Base-by-base conservation (phyloP, 2,888 invertebrate species). In the Diloba caeruleocephala region DNA sequence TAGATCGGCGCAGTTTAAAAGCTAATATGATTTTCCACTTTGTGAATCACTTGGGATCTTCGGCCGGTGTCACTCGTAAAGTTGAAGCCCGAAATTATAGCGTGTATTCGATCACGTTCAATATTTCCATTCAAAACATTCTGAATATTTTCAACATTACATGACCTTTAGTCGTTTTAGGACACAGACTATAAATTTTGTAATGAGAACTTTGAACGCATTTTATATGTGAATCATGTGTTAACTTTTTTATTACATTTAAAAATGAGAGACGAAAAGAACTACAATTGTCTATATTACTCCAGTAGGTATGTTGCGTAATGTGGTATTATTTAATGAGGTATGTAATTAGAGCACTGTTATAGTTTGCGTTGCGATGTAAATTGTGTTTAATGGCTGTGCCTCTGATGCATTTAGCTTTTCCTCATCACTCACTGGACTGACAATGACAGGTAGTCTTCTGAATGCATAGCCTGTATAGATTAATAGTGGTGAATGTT, bases 161-260 rank as follows among this genome's bases (percentile, higher is more conserved):
- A 7, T 7, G 21, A 5, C 21, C 1, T 5, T 21, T 21, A 21
- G 21, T 21, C 21, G 21, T 31, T 53, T 39, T 44, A 23, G 61
- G 36, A 41, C 19, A 44, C 6, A 29, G 50, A 41, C 26, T 29
- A 28, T 25, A 37, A 33, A 14, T 21, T 28, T 10, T 29, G 26
- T 32, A 41, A 33, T 17, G 28, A 45, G 42, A 38, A 32, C 31
- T 48, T 43, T 63, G 38, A 60, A 60, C 54, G 53, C 34, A 12
- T 1, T 12, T 29, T 29, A 61, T 46, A 42, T 26, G 33, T 33
- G 37, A 42, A 14, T 25, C 33, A 43, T 38, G 33, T 45, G 38
- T 54, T 1, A 46, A 50, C 44, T 59, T 36, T 55, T 59, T 54
- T 58, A 69, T 57, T 57, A 53, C 45, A 36, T 6, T 21, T 37